phyloP scores from a whole-genome alignment of 2,113 vertebrate species.

The Embiotoca jacksoni region DNA sequence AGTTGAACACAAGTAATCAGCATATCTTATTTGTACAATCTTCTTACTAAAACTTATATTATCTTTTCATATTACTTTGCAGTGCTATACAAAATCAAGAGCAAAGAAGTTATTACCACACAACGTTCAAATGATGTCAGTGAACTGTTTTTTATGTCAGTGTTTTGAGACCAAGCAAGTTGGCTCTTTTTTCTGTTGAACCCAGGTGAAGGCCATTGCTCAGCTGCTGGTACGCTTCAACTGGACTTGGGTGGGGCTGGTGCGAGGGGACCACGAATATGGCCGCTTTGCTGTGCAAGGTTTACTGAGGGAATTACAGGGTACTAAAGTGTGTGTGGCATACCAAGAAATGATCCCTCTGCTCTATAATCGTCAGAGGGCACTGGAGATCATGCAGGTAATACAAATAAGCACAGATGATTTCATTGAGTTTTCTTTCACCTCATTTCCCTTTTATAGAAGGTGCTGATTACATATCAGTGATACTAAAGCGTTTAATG shows the following conservation, averaged over 20 bases:
- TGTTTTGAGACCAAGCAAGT: neutral
- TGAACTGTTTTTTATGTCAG: neutral
- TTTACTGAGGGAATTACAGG: conserved; percentile 76
- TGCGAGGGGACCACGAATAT: conserved; percentile 83
- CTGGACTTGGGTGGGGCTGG: conserved; percentile 83
- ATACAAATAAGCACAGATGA: neutral
- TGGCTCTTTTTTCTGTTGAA: conserved; percentile 14
- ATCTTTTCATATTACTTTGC: neutral
- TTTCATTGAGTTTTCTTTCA: neutral
- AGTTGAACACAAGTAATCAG: too few relatives aligned
- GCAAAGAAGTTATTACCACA: neutral
- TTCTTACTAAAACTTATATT: too few relatives aligned
- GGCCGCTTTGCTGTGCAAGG: conserved; percentile 81
- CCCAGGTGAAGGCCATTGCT: conserved; percentile 83
- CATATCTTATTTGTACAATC: too few relatives aligned
- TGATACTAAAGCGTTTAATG: too few relatives aligned
- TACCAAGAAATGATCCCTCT: conserved; percentile 84
- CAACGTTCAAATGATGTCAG: neutral
- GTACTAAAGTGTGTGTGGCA: conserved; percentile 77
- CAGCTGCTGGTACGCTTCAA: conserved; percentile 80
- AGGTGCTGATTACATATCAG: too few relatives aligned
- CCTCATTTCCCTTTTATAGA: too few relatives aligned
- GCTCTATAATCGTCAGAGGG: conserved; percentile 71
- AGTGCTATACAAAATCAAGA: neutral
- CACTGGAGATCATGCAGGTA: conserved; percentile 80